Conservation (phyloP, 2,113 vertebrate genomes). For the Aptenodytes patagonicus region DNA sequence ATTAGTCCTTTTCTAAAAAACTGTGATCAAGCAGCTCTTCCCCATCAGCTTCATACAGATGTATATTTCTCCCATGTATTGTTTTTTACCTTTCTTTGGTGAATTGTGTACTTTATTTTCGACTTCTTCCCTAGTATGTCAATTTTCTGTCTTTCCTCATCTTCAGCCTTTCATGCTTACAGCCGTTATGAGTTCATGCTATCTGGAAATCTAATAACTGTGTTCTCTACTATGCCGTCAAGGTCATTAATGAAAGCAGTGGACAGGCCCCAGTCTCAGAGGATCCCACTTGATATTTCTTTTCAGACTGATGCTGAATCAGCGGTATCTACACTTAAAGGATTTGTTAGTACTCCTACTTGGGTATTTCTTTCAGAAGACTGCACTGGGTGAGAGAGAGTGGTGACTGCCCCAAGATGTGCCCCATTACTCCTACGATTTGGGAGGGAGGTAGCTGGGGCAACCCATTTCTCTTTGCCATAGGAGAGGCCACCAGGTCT, state of each 20-base stretch:
- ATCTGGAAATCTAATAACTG: neutral
- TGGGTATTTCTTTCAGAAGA: neutral
- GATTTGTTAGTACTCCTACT: neutral
- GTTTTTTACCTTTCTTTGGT: neutral
- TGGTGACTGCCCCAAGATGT: too few relatives aligned
- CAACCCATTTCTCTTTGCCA: neutral
- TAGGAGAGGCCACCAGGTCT: neutral
- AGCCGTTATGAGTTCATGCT: neutral
- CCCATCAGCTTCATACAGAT: neutral
- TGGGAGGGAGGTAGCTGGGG: neutral
- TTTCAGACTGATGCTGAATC: neutral
- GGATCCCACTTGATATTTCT: neutral
- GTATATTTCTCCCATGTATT: neutral
- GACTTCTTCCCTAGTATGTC: neutral
- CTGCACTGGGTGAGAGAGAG: neutral
- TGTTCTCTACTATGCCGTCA: neutral
- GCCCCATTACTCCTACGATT: neutral
- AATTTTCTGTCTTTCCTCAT: neutral
- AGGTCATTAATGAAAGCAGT: neutral
- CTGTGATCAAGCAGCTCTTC: neutral
- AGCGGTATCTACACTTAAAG: neutral
- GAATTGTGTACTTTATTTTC: neutral
- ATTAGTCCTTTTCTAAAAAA: neutral
- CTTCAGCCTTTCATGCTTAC: neutral
- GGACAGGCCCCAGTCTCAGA: neutral